Conservation (phyloP, 2,797 vertebrate genomes). For the Yasuhikotakia modesta region DNA sequence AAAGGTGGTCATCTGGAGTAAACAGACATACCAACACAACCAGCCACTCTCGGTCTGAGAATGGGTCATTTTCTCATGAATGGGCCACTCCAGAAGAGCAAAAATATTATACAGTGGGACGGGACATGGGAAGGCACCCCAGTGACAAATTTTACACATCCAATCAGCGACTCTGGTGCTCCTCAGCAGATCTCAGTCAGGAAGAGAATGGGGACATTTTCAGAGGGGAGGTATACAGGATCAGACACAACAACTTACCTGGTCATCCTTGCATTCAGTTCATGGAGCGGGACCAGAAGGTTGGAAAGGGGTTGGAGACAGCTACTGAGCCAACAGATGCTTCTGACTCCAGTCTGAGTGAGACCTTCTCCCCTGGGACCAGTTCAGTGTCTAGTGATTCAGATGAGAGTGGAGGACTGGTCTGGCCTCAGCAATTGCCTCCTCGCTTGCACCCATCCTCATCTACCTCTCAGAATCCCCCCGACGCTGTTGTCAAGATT, state of each 20-base stretch:
- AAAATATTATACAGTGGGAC: slow-evolving; percentile 80
- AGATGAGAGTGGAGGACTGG: slow-evolving; percentile 86
- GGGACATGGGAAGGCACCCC: slow-evolving; percentile 66
- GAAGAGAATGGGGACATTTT: slow-evolving; percentile 72
- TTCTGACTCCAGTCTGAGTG: slow-evolving; percentile 87
- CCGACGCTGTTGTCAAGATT: slow-evolving; percentile 89
- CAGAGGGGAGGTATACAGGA: slow-evolving; percentile 47
- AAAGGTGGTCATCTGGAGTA: slow-evolving; percentile 58
- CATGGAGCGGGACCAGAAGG: slow-evolving; percentile 54
- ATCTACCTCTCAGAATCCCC: slow-evolving; percentile 68
- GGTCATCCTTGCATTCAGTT: slow-evolving; percentile 51
- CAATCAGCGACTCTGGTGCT: slow-evolving; percentile 78
- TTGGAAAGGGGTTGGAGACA: slow-evolving; percentile 66
- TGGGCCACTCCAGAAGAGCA: slow-evolving; percentile 65
- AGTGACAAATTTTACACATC: slow-evolving; percentile 49
- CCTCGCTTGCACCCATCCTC: slow-evolving; percentile 79
- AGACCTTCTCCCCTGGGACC: slow-evolving; percentile 83
- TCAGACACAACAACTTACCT: slow-evolving; percentile 54
- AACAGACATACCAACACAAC: slow-evolving; percentile 75
- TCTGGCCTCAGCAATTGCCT: slow-evolving; percentile 89
- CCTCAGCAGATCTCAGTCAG: slow-evolving; percentile 85
- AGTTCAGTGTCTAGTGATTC: slow-evolving; percentile 87
- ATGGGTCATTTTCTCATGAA: slow-evolving; percentile 78
- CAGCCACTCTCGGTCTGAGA: slow-evolving; percentile 83
- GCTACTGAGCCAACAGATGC: slow-evolving; percentile 66